Base-by-base conservation (phyloP, 2,888 invertebrate species). In the Anticlea derivata region DNA sequence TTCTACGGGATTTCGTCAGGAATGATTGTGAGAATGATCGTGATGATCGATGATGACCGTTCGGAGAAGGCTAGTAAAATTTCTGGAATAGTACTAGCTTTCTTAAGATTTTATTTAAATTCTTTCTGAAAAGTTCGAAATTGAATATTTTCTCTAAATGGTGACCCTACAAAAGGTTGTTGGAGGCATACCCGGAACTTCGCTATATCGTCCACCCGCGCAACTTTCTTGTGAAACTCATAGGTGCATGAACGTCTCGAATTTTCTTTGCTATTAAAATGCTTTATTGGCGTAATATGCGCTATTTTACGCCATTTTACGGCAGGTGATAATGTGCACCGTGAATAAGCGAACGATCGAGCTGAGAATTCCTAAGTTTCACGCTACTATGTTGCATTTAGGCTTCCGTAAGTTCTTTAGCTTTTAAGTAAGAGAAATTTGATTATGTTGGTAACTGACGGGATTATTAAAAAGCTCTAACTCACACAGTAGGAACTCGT, bases 251-350 rank as follows among this genome's bases (percentile, higher is more conserved):
- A 68, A 65, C 55, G 61, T 63, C 67, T 65, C 61, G 61, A 66
- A 61, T 73, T 73, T 71, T 70, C 74, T 73, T 69, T 70, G 64
- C 67, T 65, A 68, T 71, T 75, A 73, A 70, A 77, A 75, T 75
- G 70, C 70, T 78, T 77, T 76, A 74, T 71, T 73, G 74, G 65
- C 65, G 67, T 69, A 73, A 77, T 75, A 74, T 72, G 69, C 68
- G 66, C 60, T 63, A 64, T 66, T 63, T 66, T 66, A 66, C 52
- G 60, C 60, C 64, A 63, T 66, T 63, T 66, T 66, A 66, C 53
- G 61, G 54, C 50, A 61, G 61, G 57, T 60, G 64, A 68, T 69
- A 70, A 64, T 69, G 52, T 58, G 56, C 55, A 49, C 61, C 50
- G 56, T 45, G 55, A 52, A 47, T 52, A 52, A 57, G 43, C 53